phyloP scores from a whole-genome alignment of 2,888 invertebrate species.

The Polydrusus tereticollis region DNA sequence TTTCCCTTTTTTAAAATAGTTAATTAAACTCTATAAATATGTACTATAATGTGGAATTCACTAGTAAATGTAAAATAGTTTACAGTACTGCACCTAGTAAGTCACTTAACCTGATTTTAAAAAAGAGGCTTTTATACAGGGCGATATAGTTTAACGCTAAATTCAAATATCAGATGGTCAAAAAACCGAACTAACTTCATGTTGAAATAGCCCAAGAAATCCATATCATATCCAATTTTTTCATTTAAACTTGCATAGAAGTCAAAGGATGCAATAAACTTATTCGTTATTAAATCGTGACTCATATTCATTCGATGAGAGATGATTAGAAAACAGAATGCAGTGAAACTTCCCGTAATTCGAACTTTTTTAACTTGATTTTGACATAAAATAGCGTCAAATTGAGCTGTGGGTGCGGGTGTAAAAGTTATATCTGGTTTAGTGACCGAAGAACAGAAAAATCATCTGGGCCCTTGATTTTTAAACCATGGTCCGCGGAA shows the following conservation, averaged over 20 bases:
- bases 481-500: too few species aligned
- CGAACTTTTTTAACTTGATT: too few species aligned
- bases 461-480: too few species aligned
- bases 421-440: too few species aligned
- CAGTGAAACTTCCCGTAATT: too few species aligned
- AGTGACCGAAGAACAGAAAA: too few species aligned
- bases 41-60: conserved; percentile 58
- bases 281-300: too few species aligned
- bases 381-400: too few species aligned
- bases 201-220: neutral
- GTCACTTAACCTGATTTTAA: conserved; percentile 58
- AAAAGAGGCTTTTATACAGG: conserved; percentile 27
- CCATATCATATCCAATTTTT: neutral
- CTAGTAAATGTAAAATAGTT: conserved; percentile 60
- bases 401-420: too few species aligned
- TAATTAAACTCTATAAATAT: conserved; percentile 28
- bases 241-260: neutral
- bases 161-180: neutral
- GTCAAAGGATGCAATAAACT: too few species aligned
- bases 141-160: neutral
- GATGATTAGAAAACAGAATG: too few species aligned
- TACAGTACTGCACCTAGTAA: conserved; percentile 63
- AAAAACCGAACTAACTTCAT: conserved; percentile 9
- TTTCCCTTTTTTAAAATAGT: conserved; percentile 11
- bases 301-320: too few species aligned